Base-by-base conservation (phyloP, 2,888 invertebrate genomes). In the Cosmia pyralina region DNA sequence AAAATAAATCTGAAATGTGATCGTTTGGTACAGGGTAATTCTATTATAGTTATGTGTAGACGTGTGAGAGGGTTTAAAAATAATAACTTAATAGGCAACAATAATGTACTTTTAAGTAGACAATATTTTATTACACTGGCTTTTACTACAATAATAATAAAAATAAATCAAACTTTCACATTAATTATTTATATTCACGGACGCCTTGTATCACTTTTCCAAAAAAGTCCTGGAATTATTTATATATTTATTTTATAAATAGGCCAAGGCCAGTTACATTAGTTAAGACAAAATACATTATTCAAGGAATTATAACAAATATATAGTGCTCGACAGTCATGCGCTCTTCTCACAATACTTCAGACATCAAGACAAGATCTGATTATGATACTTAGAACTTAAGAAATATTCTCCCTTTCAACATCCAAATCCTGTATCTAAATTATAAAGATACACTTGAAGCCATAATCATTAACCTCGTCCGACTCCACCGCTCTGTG, bases 381-480 rank as follows among this genome's bases (percentile, higher is more conserved):
- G 28, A 28, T 28, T 28, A 28, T 3, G 1, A 5, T 28, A 8
- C 7, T 17, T 55, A 15, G 28, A 55, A 55, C 3, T 55, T 15
- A 17, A 28, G 28, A 8, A 55, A 55, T 15, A 55, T 28, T 55
- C 8, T 8, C 28, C 0, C 28, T 34, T 34, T 53, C n/a, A 70
- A 53, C 17, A 53, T 38, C 46, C 6, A 13, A 34, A 70, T 53
- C 10, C n/a, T 15, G 15, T 6, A 52, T 34, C 6, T n/a, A 55
- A 38, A 71, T 22, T 19, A 1, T 57, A 50, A 17, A 64, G n/a
- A 60, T 17, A 64, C 68, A 68, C 11, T 67, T 19, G 11, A 17
- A 55, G 63, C 55, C 73, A 65, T 19, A 55, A 52, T 73, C 50
- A 73, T 55, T 58, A 58, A 38, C 52, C 13, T 38, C 15, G 34